Base-by-base conservation (phyloP, 2,888 invertebrate genomes). In the Callyntrura guangdongensis region DNA sequence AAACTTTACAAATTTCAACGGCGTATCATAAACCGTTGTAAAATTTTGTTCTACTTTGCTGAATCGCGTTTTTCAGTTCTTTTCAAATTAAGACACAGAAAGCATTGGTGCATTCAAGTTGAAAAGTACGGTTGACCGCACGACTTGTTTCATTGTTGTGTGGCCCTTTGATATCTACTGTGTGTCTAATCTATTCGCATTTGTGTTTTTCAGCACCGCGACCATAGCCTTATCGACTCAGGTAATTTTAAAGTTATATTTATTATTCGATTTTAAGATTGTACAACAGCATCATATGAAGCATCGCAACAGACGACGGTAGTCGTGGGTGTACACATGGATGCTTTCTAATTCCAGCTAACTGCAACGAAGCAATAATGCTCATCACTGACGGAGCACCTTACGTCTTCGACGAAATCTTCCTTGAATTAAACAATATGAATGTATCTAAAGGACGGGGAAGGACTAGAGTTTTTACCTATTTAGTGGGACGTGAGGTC, bases 341-440 rank as follows among this genome's bases (percentile, higher is more conserved):
- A n/a, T n/a, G n/a, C 20, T 81, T 47, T 77, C 17, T 49, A 27
- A n/a, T n/a, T n/a, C n/a, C 25, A 89, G 97, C 98, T 94, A 98
- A 98, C 94, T 99, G 99, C 95, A 99, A 99, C 96, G 97, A 99
- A 96, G 99, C 99, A 56, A 99, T 99, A 94, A 99, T 99, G 99
- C 95, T 99, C 94, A 97, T 99, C 94, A 99, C 91, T 14, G 91
- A 91, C 45, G 91, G 91, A 47, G 86, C 99, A 20, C 99, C 99
- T 79, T 98, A 98, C 94, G 98, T 97, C 94, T 99, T 97, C 95
- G 97, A 98, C 95, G 98, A 98, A 94, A 97, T 99, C 89, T 99
- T 99, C 95, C 96, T 97, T 61, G 96, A 94, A 96, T 96, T 0
- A 59, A 97, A 97, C 95, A 97, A 92, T 69, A 85, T 98, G 94